phyloP scores from a whole-genome alignment of 2,797 vertebrate genomes.

The Gambelia wislizenii region DNA sequence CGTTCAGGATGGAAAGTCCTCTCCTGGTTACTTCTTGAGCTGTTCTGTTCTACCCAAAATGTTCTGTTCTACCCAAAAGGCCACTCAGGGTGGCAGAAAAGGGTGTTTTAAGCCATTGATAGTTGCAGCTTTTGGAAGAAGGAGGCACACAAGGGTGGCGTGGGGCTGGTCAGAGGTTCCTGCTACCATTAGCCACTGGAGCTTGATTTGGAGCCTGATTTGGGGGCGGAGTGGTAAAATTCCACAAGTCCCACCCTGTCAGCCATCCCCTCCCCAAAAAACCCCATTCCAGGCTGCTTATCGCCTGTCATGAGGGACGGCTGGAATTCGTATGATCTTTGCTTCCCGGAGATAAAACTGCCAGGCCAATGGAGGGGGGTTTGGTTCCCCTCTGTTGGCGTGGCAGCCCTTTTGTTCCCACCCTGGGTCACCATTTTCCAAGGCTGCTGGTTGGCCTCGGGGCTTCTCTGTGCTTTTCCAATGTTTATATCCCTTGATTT shows the following conservation, averaged over 20 bases:
- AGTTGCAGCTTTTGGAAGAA: too few species aligned
- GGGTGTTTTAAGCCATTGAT: too few species aligned
- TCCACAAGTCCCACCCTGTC: slow-evolving; percentile 15
- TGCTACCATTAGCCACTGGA: too few species aligned
- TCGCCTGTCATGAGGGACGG: neutral
- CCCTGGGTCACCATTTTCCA: slow-evolving; percentile 35
- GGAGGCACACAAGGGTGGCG: too few species aligned
- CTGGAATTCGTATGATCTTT: slow-evolving; percentile 23
- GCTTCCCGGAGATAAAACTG: neutral
- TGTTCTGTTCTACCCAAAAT: too few species aligned
- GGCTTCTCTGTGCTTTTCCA: neutral
- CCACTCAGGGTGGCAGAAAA: too few species aligned
- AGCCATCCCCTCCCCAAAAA: neutral
- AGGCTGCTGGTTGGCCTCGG: neutral
- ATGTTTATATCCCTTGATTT: neutral
- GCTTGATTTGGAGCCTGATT: neutral
- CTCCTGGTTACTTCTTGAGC: too few species aligned
- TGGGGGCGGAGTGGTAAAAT: slow-evolving; percentile 31
- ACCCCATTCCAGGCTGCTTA: neutral
- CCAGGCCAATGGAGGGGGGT: neutral
- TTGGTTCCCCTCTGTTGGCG: too few species aligned
- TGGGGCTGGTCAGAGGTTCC: too few species aligned
- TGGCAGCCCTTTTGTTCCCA: too few species aligned
- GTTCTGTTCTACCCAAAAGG: too few species aligned
- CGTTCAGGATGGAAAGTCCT: too few species aligned